These are phyloP conservation scores for Apostichopus japonicus DNA, from an alignment of 35 echinoderm and acorn worm species.

Conservation along the genomic window DNA sequence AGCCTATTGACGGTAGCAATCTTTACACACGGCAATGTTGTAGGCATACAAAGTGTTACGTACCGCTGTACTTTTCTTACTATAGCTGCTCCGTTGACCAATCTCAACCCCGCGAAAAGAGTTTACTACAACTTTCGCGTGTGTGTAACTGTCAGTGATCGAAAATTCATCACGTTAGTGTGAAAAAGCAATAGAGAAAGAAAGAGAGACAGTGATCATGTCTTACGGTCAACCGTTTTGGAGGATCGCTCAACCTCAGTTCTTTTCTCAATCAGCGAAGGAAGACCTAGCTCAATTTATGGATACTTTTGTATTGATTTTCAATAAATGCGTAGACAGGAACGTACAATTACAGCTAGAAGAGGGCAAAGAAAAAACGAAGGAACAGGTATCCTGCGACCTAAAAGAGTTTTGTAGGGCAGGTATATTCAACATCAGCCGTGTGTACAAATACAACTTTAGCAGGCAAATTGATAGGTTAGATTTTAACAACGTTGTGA, in stretches of 20 bases:
- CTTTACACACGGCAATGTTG: too few relatives aligned
- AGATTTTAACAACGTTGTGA: constrained; percentile 43
- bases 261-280: constrained; percentile 6
- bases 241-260: neutral
- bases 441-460: constrained; percentile 29
- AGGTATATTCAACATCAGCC: constrained; percentile 10
- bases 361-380: neutral
- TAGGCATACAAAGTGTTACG: too few relatives aligned
- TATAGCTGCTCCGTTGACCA: too few relatives aligned
- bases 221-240: constrained; percentile 23
- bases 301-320: neutral
- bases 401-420: constrained; percentile 16
- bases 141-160: too few relatives aligned
- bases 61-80: too few relatives aligned
- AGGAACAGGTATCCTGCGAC: neutral
- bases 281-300: constrained; percentile 12
- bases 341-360: neutral
- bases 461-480: constrained; percentile 12
- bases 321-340: too few relatives aligned
- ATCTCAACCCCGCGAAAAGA: too few relatives aligned
- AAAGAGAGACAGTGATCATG: neutral
- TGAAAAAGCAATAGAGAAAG: too few relatives aligned
- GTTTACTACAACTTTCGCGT: too few relatives aligned
- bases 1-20: too few relatives aligned
- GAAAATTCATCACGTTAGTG: too few relatives aligned